phyloP scores from a whole-genome alignment of 2,888 invertebrate species.

The Frankliniella intonsa region DNA sequence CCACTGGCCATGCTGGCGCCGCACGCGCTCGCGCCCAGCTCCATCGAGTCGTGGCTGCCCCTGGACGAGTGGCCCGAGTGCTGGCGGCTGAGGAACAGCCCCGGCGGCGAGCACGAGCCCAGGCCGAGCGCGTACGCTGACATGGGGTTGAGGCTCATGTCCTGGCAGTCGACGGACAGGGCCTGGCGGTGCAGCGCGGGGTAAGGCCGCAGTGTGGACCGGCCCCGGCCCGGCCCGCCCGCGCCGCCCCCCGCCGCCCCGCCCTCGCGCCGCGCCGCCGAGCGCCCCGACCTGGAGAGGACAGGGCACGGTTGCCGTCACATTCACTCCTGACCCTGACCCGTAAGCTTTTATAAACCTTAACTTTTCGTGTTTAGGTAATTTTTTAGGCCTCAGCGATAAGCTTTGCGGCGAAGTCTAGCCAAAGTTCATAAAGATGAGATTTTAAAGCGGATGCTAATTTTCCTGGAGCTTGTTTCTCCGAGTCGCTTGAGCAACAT shows the following conservation, averaged over 20 bases:
- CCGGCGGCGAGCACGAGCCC: background rate
- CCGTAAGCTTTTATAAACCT: background rate
- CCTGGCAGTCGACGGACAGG: constrained; percentile 69
- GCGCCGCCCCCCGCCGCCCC: constrained; percentile 21
- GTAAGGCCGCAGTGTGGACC: constrained; percentile 56
- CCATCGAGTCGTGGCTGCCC: constrained; percentile 45
- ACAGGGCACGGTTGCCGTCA: background rate
- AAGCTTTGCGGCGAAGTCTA: too few species aligned
- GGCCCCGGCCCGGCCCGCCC: constrained; percentile 45
- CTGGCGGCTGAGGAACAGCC: constrained; percentile 35
- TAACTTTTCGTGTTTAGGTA: background rate
- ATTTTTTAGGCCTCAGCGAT: background rate
- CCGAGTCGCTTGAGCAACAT: too few species aligned
- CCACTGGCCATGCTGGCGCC: constrained; percentile 34
- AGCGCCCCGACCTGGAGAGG: background rate
- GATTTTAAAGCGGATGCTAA: too few species aligned
- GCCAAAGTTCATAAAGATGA: too few species aligned
- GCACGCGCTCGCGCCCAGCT: constrained; percentile 42
- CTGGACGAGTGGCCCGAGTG: constrained; percentile 37
- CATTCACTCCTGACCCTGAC: too few species aligned
- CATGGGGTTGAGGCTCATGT: constrained; percentile 40
- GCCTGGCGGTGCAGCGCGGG: constrained; percentile 70
- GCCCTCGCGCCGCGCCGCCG: constrained; percentile 29
- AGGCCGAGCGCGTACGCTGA: constrained; percentile 28
- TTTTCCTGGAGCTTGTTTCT: too few species aligned